Evolutionary conservation across 1,140 invertebrate genomes (phyloP).

Genomic region (Homalodisca vitripennis): DNA sequence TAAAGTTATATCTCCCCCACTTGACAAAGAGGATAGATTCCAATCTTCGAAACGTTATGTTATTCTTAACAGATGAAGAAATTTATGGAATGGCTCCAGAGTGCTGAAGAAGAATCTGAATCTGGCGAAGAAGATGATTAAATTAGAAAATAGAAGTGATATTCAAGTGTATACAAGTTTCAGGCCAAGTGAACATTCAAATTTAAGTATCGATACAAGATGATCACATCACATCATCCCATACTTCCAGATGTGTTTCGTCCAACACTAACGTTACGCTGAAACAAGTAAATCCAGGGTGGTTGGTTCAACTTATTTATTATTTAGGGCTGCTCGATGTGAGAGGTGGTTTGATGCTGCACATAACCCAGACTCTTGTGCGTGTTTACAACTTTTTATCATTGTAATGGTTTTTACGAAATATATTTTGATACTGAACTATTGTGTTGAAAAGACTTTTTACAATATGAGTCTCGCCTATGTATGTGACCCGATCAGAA

Average conservation of each 20-base stretch:
- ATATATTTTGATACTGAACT: conserved; percentile 32
- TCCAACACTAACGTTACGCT: conserved; percentile 8
- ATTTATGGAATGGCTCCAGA: too few relatives aligned
- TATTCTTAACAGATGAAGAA: too few relatives aligned
- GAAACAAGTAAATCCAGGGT: conserved; percentile 24
- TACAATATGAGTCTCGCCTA: conserved; percentile 21
- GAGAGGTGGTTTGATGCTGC: not conserved
- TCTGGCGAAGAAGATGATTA: too few relatives aligned
- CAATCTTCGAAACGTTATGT: too few relatives aligned
- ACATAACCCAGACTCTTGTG: conserved; percentile 24
- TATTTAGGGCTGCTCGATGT: conserved; percentile 26
- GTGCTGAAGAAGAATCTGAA: too few relatives aligned
- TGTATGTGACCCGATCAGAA: not conserved
- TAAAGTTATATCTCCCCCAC: too few relatives aligned
- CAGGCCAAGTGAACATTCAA: not conserved
- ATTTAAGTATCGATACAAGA: conserved; percentile 1
- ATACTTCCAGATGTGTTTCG: conserved; percentile 19
- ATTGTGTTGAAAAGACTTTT: conserved; percentile 30
- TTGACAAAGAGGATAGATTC: too few relatives aligned
- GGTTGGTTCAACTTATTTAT: conserved; percentile 28
- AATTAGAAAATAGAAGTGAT: too few relatives aligned
- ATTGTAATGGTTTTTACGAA: conserved; percentile 32
- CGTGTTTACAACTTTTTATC: conserved; percentile 24
- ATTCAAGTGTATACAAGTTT: too few relatives aligned
- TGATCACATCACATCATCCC: not conserved